Percentiles rank a stretch among this genome's conserved stretches.
phyloP scores from a whole-genome alignment of 2,797 vertebrate species.

The Myotis myotis region DNA sequence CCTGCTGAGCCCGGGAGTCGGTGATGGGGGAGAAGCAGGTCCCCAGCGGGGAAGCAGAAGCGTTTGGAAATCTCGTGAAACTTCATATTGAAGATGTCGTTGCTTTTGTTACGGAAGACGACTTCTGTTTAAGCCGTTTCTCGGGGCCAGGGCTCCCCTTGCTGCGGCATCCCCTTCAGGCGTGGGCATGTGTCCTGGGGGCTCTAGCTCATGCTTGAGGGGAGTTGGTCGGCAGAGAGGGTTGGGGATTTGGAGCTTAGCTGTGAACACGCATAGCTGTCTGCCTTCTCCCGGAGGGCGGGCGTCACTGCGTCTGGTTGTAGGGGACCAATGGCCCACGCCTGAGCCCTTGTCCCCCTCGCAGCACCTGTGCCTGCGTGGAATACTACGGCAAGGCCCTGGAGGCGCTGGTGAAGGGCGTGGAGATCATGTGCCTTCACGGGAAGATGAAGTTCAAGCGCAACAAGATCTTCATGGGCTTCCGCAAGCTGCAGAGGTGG shows the following conservation, averaged over 20 bases:
- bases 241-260: neutral
- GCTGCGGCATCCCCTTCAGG: neutral
- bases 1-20: neutral
- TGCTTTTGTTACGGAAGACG: neutral
- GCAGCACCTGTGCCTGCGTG: conserved; percentile 96
- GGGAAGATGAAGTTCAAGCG: conserved; percentile 98
- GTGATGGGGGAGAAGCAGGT: neutral
- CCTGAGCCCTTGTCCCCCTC: neutral
- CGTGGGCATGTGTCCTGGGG: neutral
- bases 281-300: neutral
- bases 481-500: conserved; percentile 91
- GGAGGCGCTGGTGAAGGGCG: conserved; percentile 89
- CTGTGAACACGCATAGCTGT: rapidly evolving
- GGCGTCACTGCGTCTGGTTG: rapidly evolving
- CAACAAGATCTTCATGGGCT: conserved; percentile 94
- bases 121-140: neutral
- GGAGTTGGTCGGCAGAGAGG: neutral
- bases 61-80: neutral
- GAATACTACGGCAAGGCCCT: conserved; percentile 95
- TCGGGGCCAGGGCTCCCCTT: no score
- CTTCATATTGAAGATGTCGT: neutral
- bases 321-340: rapidly evolving
- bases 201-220: neutral
- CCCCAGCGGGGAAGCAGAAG: neutral
- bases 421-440: conserved; percentile 91